These are phyloP conservation scores for Loris lydekkerianus DNA, from an alignment of 2,797 vertebrate species.

Conservation along the genomic window DNA sequence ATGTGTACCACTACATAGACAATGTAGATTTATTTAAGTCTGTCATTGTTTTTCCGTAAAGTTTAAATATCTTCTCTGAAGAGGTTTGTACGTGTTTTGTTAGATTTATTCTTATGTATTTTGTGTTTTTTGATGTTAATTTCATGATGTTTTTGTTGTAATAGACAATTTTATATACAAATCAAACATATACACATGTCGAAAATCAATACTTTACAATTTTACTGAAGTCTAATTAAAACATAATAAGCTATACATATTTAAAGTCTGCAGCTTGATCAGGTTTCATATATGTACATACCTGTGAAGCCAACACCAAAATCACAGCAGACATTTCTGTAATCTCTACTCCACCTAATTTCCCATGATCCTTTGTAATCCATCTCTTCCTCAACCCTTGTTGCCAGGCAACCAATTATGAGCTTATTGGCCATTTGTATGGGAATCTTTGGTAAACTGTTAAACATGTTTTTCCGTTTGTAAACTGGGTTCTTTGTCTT, in stretches of 20 bases:
- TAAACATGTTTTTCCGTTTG: no score
- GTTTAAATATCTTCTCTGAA: neutral
- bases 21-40: neutral
- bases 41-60: neutral
- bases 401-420: neutral
- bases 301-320: neutral
- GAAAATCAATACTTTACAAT: neutral
- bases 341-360: no score
- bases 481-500: neutral
- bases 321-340: no score
- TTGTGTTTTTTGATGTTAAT: neutral
- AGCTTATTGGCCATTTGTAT: no score
- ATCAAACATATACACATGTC: neutral
- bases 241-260: neutral
- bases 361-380: no score
- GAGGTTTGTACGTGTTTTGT: neutral
- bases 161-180: no score
- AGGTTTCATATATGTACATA: neutral
- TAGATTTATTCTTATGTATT: neutral
- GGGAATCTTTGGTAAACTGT: no score
- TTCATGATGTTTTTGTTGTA: neutral
- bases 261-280: neutral
- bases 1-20: neutral
- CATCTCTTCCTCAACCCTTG: neutral
- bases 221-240: neutral